Evolutionary conservation across 2,888 invertebrate species (phyloP).

Genomic region (Dusona sp.): DNA sequence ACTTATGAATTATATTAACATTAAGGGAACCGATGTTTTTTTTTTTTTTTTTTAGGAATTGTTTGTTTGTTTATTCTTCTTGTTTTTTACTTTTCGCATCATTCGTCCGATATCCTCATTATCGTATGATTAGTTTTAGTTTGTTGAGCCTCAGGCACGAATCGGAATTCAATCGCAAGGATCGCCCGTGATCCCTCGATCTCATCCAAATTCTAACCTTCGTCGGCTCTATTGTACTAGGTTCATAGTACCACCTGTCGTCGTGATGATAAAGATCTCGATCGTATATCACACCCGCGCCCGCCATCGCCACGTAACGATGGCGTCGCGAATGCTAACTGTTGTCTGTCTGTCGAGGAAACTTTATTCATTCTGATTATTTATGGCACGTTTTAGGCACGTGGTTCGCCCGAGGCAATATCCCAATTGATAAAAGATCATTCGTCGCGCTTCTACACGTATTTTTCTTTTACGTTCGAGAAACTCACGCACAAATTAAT

Average conservation of each 20-base stretch:
- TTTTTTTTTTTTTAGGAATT: constrained; percentile 75
- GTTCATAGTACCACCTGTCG: constrained; percentile 76
- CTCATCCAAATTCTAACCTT: constrained; percentile 52
- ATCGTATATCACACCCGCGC: neutral
- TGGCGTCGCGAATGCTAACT: constrained; percentile 42
- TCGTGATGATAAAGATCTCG: constrained; percentile 49
- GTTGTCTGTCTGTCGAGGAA: constrained; percentile 48
- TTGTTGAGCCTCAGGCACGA: constrained; percentile 76
- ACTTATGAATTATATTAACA: constrained; percentile 73
- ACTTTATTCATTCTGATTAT: constrained; percentile 57
- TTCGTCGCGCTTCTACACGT: constrained; percentile 1
- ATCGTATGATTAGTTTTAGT: constrained; percentile 69
- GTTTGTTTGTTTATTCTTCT: constrained; percentile 65
- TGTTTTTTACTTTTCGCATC: constrained; percentile 27
- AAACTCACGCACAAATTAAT: constrained; percentile 8
- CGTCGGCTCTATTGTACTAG: constrained; percentile 78
- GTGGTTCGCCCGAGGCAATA: constrained; percentile 68
- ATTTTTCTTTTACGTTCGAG: constrained; percentile 15
- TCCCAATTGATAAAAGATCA: constrained; percentile 66
- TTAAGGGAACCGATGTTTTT: constrained; percentile 80
- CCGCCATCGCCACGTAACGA: constrained; percentile 30
- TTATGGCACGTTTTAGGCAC: constrained; percentile 83
- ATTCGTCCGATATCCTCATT: constrained; percentile 40
- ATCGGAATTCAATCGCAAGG: constrained; percentile 44
- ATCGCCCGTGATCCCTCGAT: constrained; percentile 65